Evolutionary conservation across 2,888 invertebrate genomes (phyloP).

Genomic region (Morpho achilles): DNA sequence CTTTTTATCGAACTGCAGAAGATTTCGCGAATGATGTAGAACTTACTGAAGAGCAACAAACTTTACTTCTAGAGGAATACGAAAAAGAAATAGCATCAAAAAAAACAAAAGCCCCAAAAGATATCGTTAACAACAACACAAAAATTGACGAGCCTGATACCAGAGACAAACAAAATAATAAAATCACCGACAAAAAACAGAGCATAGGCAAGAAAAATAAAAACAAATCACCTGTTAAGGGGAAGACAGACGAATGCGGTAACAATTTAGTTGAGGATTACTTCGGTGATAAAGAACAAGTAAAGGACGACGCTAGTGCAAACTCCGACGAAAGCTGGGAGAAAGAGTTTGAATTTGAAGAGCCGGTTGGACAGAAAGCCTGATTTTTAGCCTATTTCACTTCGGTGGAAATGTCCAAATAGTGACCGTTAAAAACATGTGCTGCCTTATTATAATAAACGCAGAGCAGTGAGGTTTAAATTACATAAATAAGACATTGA

Average conservation of each 20-base stretch:
- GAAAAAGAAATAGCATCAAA: conserved; percentile 80
- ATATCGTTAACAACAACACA: conserved; percentile 37
- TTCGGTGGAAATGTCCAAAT: conserved; percentile 1
- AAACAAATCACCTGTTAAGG: conserved; percentile 54
- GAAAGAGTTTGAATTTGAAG: conserved; percentile 79
- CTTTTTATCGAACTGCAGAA: conserved; percentile 52
- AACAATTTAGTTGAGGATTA: conserved; percentile 74
- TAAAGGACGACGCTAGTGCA: conserved; percentile 68
- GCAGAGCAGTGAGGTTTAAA: no score
- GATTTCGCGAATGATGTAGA: conserved; percentile 83
- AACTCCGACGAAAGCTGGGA: conserved; percentile 81
- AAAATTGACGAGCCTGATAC: conserved; percentile 46
- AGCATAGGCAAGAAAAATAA: conserved; percentile 31
- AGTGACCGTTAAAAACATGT: background rate
- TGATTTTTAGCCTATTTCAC: conserved; percentile 34
- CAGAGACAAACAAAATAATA: conserved; percentile 38
- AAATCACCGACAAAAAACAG: conserved; percentile 47
- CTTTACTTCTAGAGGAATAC: conserved; percentile 82
- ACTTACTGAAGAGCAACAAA: conserved; percentile 85
- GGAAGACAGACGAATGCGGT: conserved; percentile 65
- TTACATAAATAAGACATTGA: no score
- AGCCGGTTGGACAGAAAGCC: conserved; percentile 50
- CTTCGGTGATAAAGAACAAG: conserved; percentile 64
- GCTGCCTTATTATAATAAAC: background rate
- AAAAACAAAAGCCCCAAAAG: conserved; percentile 48